phyloP scores from a whole-genome alignment of 2,113 vertebrate genomes.

The Nothoprocta perdicaria region DNA sequence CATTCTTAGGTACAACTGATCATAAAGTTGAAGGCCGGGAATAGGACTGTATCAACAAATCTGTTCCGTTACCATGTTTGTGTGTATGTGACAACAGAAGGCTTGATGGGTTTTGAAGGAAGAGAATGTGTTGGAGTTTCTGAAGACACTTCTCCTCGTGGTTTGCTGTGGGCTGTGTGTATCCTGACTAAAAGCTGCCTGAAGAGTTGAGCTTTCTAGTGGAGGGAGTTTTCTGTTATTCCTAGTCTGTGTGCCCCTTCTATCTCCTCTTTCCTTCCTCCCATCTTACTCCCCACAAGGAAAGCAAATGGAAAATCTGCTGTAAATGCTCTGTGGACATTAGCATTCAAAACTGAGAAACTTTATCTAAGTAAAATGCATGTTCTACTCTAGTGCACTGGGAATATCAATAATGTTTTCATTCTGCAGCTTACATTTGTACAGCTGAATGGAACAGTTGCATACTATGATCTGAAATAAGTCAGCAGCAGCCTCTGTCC shows the following conservation, averaged over 20 bases:
- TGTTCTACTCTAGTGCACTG: neutral
- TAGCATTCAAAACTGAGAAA: conserved; percentile 21
- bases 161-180: neutral
- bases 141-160: neutral
- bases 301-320: conserved; percentile 3
- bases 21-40: neutral
- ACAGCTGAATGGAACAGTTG: conserved; percentile 1
- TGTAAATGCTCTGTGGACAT: neutral
- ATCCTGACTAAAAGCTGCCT: neutral
- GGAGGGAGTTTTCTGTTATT: neutral
- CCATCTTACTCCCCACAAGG: neutral
- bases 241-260: neutral
- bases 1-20: neutral
- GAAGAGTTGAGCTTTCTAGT: neutral
- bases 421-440: conserved; percentile 11
- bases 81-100: neutral
- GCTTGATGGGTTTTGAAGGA: neutral
- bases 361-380: neutral
- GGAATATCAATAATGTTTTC: conserved; percentile 28
- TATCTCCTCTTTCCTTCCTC: neutral
- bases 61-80: neutral
- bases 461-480: neutral
- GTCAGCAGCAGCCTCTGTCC: neutral
- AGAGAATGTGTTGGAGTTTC: neutral
- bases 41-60: neutral